Percentiles rank a stretch among this genome's conserved stretches.
phyloP scores from a whole-genome alignment of 2,888 invertebrate genomes.

The Ophraella communa region DNA sequence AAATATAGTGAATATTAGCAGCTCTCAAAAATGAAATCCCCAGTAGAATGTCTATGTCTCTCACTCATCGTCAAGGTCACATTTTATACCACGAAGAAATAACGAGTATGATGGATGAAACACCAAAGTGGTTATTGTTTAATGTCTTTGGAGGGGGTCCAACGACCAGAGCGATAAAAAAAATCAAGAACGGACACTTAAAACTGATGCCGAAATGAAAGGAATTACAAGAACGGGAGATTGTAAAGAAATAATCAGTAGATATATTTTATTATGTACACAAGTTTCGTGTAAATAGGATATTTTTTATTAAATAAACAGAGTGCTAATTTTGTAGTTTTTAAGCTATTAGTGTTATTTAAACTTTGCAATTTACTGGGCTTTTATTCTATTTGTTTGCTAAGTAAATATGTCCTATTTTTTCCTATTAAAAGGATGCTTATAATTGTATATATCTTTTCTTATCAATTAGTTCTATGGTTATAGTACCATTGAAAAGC shows the following conservation, averaged over 20 bases:
- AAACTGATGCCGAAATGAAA: not conserved
- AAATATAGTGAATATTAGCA: not conserved
- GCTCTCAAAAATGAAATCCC: not conserved
- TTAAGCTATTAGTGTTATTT: no score
- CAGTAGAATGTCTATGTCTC: not conserved
- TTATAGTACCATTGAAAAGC: no score
- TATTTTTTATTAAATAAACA: no score
- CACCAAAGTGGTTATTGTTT: conserved; percentile 60
- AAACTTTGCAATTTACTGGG: no score
- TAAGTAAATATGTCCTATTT: no score
- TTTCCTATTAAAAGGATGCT: no score
- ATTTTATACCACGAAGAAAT: conserved; percentile 8
- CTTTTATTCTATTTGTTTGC: no score
- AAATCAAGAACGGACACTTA: conserved; percentile 9
- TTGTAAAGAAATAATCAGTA: not conserved
- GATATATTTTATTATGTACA: no score
- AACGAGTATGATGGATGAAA: conserved; percentile 56
- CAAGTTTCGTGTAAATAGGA: not conserved
- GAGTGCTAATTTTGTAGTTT: no score
- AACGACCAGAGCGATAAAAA: conserved; percentile 39
- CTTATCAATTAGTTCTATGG: no score
- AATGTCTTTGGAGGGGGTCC: conserved; percentile 57
- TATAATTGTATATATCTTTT: no score
- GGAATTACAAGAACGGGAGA: conserved; percentile 1
- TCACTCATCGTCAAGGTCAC: conserved; percentile 41